phyloP scores from a whole-genome alignment of 2,113 vertebrate genomes.

The Jacana jacana region DNA sequence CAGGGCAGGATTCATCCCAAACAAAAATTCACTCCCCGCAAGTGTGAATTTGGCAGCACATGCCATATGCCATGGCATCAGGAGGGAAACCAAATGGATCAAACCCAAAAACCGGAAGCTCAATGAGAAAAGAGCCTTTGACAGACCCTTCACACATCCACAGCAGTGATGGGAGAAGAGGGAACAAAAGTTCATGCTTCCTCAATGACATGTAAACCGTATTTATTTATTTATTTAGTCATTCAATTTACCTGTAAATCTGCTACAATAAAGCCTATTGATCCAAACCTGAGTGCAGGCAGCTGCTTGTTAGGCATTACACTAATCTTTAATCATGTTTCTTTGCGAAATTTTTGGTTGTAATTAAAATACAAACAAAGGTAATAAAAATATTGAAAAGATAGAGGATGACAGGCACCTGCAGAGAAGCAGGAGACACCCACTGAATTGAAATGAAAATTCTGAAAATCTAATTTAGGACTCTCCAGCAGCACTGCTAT shows the following conservation, averaged over 20 bases:
- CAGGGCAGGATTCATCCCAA: not conserved
- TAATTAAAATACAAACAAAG: conserved; percentile 16
- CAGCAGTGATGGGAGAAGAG: not conserved
- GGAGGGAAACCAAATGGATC: not conserved
- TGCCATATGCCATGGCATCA: not conserved
- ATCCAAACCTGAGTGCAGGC: not conserved
- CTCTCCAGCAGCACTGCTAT: not conserved
- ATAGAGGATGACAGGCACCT: not conserved
- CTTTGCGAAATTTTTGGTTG: not conserved
- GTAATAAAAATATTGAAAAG: not conserved
- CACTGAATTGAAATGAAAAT: not conserved
- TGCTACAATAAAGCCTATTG: not conserved
- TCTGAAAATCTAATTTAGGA: not conserved
- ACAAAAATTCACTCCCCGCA: not conserved
- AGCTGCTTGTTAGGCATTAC: not conserved
- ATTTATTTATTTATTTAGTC: not conserved
- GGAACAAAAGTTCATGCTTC: not conserved
- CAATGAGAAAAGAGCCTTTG: not conserved
- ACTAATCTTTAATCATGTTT: not conserved
- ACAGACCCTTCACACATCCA: not conserved
- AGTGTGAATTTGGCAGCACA: not conserved
- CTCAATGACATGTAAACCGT: not conserved
- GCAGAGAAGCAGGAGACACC: not conserved
- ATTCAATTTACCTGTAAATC: not conserved
- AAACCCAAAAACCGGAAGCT: not conserved